Conservation (phyloP, 2,797 vertebrate species). For the Sebastes matsubarae region DNA sequence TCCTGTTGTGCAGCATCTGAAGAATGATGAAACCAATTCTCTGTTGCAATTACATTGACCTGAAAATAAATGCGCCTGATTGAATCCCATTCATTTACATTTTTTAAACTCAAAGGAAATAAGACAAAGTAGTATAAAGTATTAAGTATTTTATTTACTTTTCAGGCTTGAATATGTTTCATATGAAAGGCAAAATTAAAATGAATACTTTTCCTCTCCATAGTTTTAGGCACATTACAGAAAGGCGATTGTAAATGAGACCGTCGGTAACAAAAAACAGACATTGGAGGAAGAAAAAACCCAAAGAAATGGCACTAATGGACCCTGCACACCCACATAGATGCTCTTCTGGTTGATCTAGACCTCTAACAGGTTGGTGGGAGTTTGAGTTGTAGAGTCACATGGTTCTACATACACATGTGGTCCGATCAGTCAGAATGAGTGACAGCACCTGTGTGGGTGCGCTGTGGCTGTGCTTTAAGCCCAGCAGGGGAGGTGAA, state of each 20-base stretch:
- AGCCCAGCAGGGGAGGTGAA: constrained; percentile 38
- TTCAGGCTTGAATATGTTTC: constrained; percentile 87
- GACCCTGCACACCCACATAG: constrained; percentile 38
- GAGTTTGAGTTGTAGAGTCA: neutral
- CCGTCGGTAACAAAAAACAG: constrained; percentile 64
- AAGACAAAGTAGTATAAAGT: constrained; percentile 59
- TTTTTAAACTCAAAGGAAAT: neutral
- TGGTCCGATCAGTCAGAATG: constrained; percentile 22
- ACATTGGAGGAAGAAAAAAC: constrained; percentile 23
- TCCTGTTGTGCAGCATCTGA: constrained; percentile 15
- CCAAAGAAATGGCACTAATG: constrained; percentile 50
- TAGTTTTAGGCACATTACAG: constrained; percentile 88
- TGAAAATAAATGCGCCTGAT: neutral
- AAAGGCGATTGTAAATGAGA: constrained; percentile 82
- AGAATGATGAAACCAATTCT: neutral
- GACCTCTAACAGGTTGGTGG: constrained; percentile 27
- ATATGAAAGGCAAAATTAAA: constrained; percentile 87
- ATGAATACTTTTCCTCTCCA: constrained; percentile 75
- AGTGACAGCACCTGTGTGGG: constrained; percentile 26
- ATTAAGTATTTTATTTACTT: constrained; percentile 87
- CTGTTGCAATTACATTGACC: neutral
- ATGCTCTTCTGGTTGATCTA: constrained; percentile 25
- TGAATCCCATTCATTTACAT: neutral
- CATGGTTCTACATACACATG: neutral
- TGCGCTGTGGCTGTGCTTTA: constrained; percentile 23